phyloP scores from a whole-genome alignment of 2,797 vertebrate genomes.

The Arremon aurantiirostris region DNA sequence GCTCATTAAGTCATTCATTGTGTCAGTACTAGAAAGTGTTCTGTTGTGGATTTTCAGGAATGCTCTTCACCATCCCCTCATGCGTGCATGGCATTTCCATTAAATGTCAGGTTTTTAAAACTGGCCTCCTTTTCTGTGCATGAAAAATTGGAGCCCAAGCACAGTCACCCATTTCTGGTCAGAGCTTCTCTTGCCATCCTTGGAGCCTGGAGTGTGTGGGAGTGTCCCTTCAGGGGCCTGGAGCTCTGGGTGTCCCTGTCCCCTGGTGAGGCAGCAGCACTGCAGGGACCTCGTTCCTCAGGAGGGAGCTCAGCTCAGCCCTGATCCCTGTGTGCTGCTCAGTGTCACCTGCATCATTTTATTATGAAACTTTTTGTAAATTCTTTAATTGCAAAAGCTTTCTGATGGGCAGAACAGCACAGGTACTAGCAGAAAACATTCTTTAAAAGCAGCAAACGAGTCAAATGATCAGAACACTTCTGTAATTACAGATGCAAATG shows the following conservation, averaged over 20 bases:
- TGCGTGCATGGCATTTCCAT: background rate
- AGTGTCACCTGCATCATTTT: fast-evolving
- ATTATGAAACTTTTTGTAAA: background rate
- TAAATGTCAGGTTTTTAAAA: background rate
- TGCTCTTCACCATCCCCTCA: background rate
- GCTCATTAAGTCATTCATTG: background rate
- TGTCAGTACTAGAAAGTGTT: background rate
- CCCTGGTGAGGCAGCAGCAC: fast-evolving
- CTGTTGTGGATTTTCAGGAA: background rate
- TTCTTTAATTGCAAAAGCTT: background rate
- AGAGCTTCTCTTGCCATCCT: background rate
- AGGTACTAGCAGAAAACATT: background rate
- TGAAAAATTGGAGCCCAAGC: background rate
- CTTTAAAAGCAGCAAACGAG: background rate
- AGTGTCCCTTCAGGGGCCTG: background rate
- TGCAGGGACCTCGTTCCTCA: fast-evolving
- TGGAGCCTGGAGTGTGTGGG: fast-evolving
- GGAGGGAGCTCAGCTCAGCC: background rate
- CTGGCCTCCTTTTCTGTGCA: background rate
- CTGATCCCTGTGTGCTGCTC: fast-evolving
- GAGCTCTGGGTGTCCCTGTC: background rate
- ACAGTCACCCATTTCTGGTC: background rate
- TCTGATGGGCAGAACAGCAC: background rate
- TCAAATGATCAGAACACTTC: slow-evolving; percentile 14
- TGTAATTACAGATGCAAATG: slow-evolving; percentile 83